These are phyloP conservation scores for Drosophila multiciliata DNA, from an alignment of 2,888 invertebrate genomes.

Conservation along the genomic window DNA sequence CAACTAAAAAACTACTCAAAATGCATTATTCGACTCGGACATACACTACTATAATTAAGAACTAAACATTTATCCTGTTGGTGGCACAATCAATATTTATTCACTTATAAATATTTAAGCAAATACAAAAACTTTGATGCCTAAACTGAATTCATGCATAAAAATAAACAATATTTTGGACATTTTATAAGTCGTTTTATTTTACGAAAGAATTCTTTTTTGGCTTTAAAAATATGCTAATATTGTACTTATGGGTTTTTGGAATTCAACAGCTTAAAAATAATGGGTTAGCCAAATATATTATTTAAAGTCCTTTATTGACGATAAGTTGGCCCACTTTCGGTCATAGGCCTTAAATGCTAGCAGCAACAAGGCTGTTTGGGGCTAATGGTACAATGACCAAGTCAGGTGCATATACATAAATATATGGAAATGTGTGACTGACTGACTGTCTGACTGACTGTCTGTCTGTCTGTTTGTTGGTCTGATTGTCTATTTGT, in stretches of 20 bases:
- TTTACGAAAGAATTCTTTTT: not conserved
- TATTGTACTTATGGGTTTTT: not conserved
- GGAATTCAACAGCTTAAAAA: not conserved
- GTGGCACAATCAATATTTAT: not conserved
- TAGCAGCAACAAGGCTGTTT: conserved; percentile 13
- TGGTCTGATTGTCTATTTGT: conserved; percentile 10
- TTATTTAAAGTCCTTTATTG: not conserved
- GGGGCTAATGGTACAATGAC: conserved; percentile 43
- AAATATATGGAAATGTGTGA: not conserved
- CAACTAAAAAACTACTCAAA: not conserved
- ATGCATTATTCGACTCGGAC: not conserved
- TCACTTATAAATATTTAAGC: not conserved
- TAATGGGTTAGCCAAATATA: not conserved
- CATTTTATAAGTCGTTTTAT: not conserved
- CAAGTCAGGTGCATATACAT: conserved; percentile 19
- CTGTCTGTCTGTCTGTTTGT: conserved; percentile 2
- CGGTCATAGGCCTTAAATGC: conserved; percentile 6
- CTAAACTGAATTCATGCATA: not conserved
- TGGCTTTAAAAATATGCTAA: not conserved
- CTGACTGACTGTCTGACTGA: conserved; percentile 10
- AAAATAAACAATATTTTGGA: not conserved
- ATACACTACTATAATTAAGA: not conserved
- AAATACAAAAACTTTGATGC: not conserved
- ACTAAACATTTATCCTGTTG: not conserved
- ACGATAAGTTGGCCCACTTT: conserved; percentile 8